Evolutionary conservation across 2,113 vertebrate species (phyloP).

Genomic region (Petrocephalus zakoni): DNA sequence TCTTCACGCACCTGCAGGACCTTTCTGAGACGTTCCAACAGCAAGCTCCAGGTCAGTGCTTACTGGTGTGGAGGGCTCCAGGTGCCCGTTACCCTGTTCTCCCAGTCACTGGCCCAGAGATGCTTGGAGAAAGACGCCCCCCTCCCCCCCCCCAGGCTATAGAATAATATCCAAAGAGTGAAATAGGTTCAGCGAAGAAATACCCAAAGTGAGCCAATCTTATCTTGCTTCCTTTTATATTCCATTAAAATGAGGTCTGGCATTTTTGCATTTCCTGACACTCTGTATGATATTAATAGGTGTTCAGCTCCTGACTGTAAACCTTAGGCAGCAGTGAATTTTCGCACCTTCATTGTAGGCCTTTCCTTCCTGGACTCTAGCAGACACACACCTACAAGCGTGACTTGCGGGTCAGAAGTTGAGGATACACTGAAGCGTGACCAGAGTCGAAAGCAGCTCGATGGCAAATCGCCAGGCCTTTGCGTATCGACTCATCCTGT

Average conservation of each 20-base stretch:
- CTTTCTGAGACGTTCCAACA: conserved; percentile 62
- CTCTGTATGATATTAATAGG: not conserved
- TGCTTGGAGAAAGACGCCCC: not conserved
- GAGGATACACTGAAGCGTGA: not conserved
- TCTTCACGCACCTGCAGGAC: conserved; percentile 76
- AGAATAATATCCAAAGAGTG: not conserved
- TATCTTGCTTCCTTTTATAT: not conserved
- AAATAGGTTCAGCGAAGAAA: not conserved
- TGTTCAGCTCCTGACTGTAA: not conserved
- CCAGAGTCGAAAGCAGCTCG: not conserved
- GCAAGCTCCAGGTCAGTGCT: conserved; percentile 69
- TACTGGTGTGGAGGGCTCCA: not conserved
- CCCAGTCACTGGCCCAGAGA: not conserved
- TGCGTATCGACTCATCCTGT: not conserved
- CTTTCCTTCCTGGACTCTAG: not conserved
- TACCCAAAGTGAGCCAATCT: not conserved
- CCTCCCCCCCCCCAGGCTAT: not conserved
- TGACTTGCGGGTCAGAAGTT: not conserved
- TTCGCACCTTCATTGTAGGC: not conserved
- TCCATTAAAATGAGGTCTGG: not conserved
- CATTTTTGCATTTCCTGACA: not conserved
- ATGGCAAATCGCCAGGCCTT: not conserved
- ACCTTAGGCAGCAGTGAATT: not conserved
- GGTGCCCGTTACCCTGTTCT: too few species aligned
- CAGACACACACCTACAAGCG: not conserved